Percentiles rank a stretch among this genome's conserved stretches.
These are phyloP conservation scores for Trichogramma dendrolimi DNA, from an alignment of 2,888 invertebrate genomes.

Conservation along the genomic window DNA sequence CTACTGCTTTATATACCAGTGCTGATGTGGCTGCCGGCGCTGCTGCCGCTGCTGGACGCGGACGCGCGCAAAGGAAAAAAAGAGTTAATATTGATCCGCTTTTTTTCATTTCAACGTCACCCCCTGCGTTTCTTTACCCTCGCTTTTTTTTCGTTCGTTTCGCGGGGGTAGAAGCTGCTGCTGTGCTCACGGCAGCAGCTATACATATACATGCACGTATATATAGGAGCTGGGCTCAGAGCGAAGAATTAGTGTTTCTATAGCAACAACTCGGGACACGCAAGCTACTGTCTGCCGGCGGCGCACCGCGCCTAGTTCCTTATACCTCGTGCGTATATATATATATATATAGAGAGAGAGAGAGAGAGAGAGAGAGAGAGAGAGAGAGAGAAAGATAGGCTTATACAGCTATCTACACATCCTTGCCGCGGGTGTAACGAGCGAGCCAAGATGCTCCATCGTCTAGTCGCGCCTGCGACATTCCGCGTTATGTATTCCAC, in stretches of 20 bases:
- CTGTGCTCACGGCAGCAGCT: constrained; percentile 17
- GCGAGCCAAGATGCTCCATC: too few relatives aligned
- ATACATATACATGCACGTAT: background rate
- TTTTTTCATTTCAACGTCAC: constrained; percentile 61
- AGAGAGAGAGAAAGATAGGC: background rate
- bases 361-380: background rate
- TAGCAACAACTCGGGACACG: constrained; percentile 53
- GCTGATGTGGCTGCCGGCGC: background rate
- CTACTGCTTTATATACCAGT: background rate
- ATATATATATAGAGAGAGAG: constrained; percentile 1
- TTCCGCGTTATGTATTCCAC: too few relatives aligned
- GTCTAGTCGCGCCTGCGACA: too few relatives aligned
- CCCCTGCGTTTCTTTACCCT: constrained; percentile 61
- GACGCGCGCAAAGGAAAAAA: constrained; percentile 48
- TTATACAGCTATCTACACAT: too few relatives aligned
- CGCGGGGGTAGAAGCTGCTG: too few relatives aligned
- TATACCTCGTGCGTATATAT: background rate
- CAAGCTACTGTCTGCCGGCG: too few relatives aligned
- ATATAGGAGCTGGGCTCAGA: background rate
- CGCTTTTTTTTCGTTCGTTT: constrained; percentile 51
- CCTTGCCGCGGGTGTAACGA: too few relatives aligned
- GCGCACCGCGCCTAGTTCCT: background rate
- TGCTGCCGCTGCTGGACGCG: background rate
- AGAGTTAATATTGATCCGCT: constrained; percentile 69
- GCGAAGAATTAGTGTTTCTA: constrained; percentile 60